Base-by-base conservation (phyloP, 1,140 invertebrate genomes). In the Neodiprion pinetum region DNA sequence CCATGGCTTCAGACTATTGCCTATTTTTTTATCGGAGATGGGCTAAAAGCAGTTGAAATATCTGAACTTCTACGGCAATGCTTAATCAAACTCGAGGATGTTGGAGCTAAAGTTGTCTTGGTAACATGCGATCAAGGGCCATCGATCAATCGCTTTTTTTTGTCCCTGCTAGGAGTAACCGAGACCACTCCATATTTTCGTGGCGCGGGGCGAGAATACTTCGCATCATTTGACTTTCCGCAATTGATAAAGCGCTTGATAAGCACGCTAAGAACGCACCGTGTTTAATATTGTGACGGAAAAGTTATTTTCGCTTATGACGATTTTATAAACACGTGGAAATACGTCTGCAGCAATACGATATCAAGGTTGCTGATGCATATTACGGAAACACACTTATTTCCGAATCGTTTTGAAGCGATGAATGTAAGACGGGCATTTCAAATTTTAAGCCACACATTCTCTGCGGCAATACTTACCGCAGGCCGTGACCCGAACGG, bases 401-500 rank as follows among this genome's bases (percentile, higher is more conserved):
- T 61, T 17, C 79, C 77, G 49, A 78, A 80, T 70, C 11, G 21
- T 21, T 81, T 80, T 47, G 73, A 81, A 67, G 67, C 71, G 0
- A 82, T 80, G 79, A 81, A 80, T 28, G 77, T 81, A 11, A 72
- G 76, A 66, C 53, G 72, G 61, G 72, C 75, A 0, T 78, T 80
- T 67, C 78, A 80, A 70, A 14, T 79, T 8, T 68, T 79, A 7
- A 75, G 78, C 48, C 48, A 65, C 47, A 23, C 71, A 23, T 76
- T 65, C 71, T 71, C 78, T 0, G 21, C 50, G 1, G 78, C 77
- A 1, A 78, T 79, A 9, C 53, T 17, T 70, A 75, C 72, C 28
- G 75, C 79, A 28, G 77, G 76, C 7, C 14, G 69, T 11, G 50
- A 70, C 28, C 65, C 74, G 10, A 50, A 72, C 8, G 72, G 73